These are phyloP conservation scores for Formicarius rufipectus DNA, from an alignment of 2,113 vertebrate genomes.

Conservation along the genomic window DNA sequence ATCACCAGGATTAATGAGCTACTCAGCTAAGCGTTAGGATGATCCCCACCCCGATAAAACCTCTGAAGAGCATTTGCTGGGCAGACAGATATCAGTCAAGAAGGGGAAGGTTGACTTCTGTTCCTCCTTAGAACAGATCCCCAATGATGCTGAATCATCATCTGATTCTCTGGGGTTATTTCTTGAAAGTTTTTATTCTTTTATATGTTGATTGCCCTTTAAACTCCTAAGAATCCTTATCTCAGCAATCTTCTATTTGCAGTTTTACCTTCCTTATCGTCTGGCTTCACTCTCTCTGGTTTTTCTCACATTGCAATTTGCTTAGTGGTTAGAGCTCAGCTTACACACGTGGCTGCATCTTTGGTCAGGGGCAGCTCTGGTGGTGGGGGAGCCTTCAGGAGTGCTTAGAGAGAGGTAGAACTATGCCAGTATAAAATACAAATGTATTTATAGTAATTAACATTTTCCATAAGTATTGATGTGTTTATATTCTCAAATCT, in stretches of 20 bases:
- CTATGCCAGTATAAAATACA: not conserved
- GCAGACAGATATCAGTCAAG: not conserved
- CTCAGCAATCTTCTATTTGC: not conserved
- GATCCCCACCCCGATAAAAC: not conserved
- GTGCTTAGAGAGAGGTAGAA: not conserved
- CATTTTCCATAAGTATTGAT: fast-evolving
- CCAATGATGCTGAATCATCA: not conserved
- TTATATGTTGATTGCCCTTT: not conserved
- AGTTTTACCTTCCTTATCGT: not conserved
- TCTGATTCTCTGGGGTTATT: not conserved
- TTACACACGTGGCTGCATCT: not conserved
- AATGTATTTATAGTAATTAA: not conserved
- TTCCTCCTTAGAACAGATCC: not conserved
- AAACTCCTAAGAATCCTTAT: not conserved
- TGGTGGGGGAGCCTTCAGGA: not conserved
- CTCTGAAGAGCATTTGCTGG: not conserved
- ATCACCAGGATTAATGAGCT: not conserved
- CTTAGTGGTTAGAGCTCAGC: not conserved
- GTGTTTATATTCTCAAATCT: not conserved
- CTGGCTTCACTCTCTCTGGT: not conserved
- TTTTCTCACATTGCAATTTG: not conserved
- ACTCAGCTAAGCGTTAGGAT: not conserved
- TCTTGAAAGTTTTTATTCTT: not conserved
- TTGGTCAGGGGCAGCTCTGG: no score
- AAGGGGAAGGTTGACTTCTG: not conserved